Base-by-base conservation (phyloP, 2,113 vertebrate species). In the Phodopus roborovskii region DNA sequence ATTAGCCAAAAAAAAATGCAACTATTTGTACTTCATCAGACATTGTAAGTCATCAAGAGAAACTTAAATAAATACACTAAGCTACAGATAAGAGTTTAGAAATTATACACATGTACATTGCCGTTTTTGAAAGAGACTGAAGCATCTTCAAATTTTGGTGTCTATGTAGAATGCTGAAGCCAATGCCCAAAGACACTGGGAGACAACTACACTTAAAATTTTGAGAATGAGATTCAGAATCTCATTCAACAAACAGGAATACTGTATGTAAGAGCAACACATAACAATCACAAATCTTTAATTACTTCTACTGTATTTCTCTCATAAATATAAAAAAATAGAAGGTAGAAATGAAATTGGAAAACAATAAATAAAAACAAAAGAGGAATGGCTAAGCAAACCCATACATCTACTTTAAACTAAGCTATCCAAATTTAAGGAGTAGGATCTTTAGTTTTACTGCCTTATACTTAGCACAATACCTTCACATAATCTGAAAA, bases 211-310 rank as follows among this genome's bases (percentile, higher is more conserved):
- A 30, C 75, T 73, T 77, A 92, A 84, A 97, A 94, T 7, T 39
- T 45, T 94, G 64, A 96, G 56, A 95, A 45, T 50, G 3, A 84
- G 11, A 78, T 81, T 45, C 60, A 96, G 13, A 42, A 17, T 87
- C 39, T 95, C 24, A 73, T 30, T 48, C 24, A 53, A 74, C 84
- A 96, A 97, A 93, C 13, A 89, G 36, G 62, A 96, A 48, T 10
- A 81, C 19, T n/a, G 20, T 33, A 64, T 28, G 22, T 22, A 85
- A 81, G 0, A 12, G 33, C 86, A 89, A 50, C 56, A 5, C 9
- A 82, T 95, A 96, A 90, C 84, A 74, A 13, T 30, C 30, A n/a
- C 26, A 39, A 56, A 20, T 90, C 11, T 39, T 95, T 96, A 94
- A 89, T 74, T n/a, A 22, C 3, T 16, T 73, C 33, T 28, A 5